Evolutionary conservation across 2,888 invertebrate species (phyloP).

Genomic region (Himalopsyche anomala): DNA sequence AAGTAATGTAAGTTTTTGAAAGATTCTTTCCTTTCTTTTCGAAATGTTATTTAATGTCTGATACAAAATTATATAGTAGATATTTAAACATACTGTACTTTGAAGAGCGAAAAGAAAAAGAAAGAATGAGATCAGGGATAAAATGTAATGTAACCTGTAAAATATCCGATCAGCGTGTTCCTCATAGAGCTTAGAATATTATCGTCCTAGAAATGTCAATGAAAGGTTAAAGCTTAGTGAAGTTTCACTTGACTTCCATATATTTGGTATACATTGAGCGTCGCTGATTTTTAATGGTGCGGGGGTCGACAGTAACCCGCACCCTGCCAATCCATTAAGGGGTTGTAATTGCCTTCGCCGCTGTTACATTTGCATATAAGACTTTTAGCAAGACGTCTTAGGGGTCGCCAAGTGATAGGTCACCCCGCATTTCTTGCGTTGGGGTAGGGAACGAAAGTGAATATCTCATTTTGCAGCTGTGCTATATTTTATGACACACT

Average conservation of each 20-base stretch:
- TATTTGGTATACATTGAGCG: background rate
- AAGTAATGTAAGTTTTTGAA: no score
- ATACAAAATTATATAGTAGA: no score
- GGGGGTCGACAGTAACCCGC: slow-evolving; percentile 55
- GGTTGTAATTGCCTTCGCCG: slow-evolving; percentile 59
- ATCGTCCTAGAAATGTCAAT: no score
- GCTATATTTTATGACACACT: slow-evolving; percentile 29
- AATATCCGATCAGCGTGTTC: no score
- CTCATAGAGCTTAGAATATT: no score
- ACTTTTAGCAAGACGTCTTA: slow-evolving; percentile 51
- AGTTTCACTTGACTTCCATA: background rate
- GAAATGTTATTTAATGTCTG: no score
- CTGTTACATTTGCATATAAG: slow-evolving; percentile 62
- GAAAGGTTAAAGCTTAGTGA: no score
- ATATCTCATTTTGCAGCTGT: slow-evolving; percentile 27
- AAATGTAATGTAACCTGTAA: no score
- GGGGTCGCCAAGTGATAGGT: slow-evolving; percentile 29
- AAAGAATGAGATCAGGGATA: no score
- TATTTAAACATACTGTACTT: no score
- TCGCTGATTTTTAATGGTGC: slow-evolving; percentile 13
- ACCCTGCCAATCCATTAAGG: slow-evolving; percentile 58
- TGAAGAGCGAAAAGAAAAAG: no score
- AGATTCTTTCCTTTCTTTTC: no score
- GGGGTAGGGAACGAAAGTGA: slow-evolving; percentile 36
- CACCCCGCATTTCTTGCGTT: slow-evolving; percentile 44